Evolutionary conservation across 2,797 vertebrate genomes (phyloP).

Genomic region (Aeoliscus strigatus): DNA sequence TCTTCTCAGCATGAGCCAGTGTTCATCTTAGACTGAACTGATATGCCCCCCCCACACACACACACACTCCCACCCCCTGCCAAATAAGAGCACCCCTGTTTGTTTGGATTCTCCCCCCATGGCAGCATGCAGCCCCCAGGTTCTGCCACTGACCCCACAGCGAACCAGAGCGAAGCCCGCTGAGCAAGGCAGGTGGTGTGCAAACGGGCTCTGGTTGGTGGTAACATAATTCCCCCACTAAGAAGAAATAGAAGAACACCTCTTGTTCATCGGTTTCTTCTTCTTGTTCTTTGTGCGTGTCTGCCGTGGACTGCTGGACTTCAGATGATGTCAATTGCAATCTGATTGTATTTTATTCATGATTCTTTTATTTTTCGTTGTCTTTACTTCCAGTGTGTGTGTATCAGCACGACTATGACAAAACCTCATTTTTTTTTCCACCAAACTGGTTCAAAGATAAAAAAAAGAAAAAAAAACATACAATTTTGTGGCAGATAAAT

Average conservation of each 20-base stretch:
- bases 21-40: constrained; percentile 54
- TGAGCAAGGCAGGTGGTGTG: constrained; percentile 62
- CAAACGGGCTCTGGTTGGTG: constrained; percentile 16
- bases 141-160: constrained; percentile 58
- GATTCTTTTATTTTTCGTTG: no score
- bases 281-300: no score
- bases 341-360: no score
- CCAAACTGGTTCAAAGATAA: no score
- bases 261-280: no score
- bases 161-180: constrained; percentile 45
- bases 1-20: constrained; percentile 67
- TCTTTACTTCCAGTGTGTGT: no score
- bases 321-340: no score
- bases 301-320: no score
- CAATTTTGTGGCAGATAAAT: no score
- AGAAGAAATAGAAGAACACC: constrained; percentile 38
- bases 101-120: constrained; percentile 66
- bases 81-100: constrained; percentile 63
- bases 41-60: constrained; percentile 33
- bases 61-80: constrained; percentile 50
- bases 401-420: no score
- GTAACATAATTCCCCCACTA: constrained; percentile 48
- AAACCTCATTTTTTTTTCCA: no score
- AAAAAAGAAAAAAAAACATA: no score
- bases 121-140: constrained; percentile 59